phyloP scores from a whole-genome alignment of 1,140 invertebrate species.

The Pteromalus puparum region DNA sequence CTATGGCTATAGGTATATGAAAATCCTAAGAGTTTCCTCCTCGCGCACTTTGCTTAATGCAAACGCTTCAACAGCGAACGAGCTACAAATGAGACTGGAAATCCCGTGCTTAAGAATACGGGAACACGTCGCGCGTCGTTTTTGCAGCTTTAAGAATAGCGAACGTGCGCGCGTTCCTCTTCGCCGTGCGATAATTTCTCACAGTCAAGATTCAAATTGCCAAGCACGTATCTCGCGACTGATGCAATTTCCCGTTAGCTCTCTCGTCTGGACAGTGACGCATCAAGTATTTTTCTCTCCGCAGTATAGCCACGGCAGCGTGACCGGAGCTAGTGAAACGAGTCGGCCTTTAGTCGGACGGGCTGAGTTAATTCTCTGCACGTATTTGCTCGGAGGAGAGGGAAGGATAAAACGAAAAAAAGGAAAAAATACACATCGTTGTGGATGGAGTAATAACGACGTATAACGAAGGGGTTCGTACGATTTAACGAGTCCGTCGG shows the following conservation, averaged over 20 bases:
- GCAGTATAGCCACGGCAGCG: too few relatives aligned
- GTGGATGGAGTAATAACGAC: not conserved
- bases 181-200: too few relatives aligned
- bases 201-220: not conserved
- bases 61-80: conserved; percentile 27
- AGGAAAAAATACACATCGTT: not conserved
- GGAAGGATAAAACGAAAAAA: not conserved
- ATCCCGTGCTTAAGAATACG: not conserved
- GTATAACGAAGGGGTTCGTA: not conserved
- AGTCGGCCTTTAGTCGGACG: not conserved
- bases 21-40: not conserved
- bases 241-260: too few relatives aligned
- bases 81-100: conserved; percentile 44
- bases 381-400: not conserved
- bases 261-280: too few relatives aligned
- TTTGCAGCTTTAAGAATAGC: too few relatives aligned
- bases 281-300: too few relatives aligned
- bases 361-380: not conserved
- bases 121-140: not conserved
- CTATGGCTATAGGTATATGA: not conserved
- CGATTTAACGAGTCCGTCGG: not conserved
- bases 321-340: not conserved
- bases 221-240: too few relatives aligned
- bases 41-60: conserved; percentile 27
- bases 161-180: too few relatives aligned